Conservation (phyloP, 2,113 vertebrate species). For the Callaeas wilsoni region DNA sequence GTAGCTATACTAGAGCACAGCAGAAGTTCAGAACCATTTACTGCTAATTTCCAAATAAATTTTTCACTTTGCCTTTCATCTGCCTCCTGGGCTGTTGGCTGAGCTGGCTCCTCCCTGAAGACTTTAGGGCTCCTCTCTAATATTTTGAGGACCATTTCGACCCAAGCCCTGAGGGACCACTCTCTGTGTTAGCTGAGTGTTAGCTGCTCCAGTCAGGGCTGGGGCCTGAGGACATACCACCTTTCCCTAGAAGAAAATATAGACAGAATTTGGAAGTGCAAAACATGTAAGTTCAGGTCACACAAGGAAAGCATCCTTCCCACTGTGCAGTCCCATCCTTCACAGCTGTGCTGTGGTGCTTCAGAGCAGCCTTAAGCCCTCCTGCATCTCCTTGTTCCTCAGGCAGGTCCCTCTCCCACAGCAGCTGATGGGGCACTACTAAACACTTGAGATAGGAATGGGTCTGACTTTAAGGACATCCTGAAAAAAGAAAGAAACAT, state of each 20-base stretch:
- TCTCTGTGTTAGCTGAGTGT: not conserved
- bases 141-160: not conserved
- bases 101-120: not conserved
- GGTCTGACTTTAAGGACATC: not conserved
- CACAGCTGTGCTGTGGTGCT: not conserved
- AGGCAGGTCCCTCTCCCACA: not conserved
- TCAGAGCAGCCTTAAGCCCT: not conserved
- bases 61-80: not conserved
- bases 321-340: not conserved
- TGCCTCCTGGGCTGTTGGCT: not conserved
- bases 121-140: not conserved
- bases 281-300: not conserved
- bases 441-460: not conserved
- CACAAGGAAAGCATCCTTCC: not conserved
- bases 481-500: not conserved
- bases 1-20: not conserved
- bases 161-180: not conserved
- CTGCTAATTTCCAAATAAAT: not conserved
- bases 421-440: not conserved
- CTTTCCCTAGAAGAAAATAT: not conserved
- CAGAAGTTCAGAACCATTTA: not conserved
- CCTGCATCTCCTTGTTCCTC: not conserved
- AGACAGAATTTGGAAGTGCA: not conserved
- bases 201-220: not conserved
- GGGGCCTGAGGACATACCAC: too few relatives aligned